Conservation (phyloP, 2,113 vertebrate species). For the Megalops atlanticus region DNA sequence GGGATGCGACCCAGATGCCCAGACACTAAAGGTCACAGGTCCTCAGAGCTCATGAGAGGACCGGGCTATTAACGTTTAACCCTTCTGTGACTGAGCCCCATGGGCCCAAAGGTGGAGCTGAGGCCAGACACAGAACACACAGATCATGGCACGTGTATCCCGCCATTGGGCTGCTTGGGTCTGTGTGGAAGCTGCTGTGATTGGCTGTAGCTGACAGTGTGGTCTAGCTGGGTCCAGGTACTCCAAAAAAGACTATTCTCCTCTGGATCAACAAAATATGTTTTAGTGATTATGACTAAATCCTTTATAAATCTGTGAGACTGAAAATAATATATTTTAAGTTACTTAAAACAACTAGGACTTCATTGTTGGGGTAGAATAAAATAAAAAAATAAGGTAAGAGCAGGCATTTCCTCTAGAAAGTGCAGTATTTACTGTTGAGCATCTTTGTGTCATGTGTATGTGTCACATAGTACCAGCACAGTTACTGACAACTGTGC, state of each 20-base stretch:
- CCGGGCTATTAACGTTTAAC: neutral
- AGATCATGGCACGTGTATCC: neutral
- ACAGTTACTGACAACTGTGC: neutral
- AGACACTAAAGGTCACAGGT: slow-evolving; percentile 18
- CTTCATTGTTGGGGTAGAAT: no score
- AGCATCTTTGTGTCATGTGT: neutral
- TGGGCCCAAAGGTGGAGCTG: neutral
- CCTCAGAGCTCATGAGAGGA: neutral
- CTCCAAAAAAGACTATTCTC: neutral
- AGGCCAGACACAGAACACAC: neutral
- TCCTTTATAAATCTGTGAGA: no score
- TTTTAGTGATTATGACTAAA: no score
- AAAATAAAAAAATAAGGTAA: slow-evolving; percentile 5
- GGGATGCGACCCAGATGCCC: neutral
- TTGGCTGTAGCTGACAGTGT: neutral
- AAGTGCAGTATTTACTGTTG: neutral
- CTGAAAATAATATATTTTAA: no score
- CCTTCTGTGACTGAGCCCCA: neutral
- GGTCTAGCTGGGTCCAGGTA: neutral
- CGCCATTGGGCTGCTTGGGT: neutral
- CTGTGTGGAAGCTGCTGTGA: no score
- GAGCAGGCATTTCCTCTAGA: neutral
- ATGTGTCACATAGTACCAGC: neutral
- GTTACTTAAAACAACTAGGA: neutral
- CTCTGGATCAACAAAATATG: neutral